These are phyloP conservation scores for Apamea sordens DNA, from an alignment of 2,888 invertebrate genomes.

Conservation along the genomic window DNA sequence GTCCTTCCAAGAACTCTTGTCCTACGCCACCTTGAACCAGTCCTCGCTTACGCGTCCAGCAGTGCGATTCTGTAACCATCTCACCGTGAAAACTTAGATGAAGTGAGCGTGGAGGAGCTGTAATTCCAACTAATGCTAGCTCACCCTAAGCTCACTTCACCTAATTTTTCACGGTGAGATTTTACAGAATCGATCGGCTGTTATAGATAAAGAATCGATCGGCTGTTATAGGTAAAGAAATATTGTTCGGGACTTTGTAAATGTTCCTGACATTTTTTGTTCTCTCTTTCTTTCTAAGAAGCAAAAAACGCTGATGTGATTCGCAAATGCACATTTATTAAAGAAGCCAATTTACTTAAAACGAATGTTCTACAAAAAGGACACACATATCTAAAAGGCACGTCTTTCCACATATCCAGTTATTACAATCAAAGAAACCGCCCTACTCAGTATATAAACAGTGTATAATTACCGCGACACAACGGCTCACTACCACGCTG, in stretches of 20 bases:
- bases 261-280: neutral
- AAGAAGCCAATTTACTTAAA: conserved; percentile 28
- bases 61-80: too few species aligned
- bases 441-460: conserved; percentile 56
- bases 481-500: conserved; percentile 53
- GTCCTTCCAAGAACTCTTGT: too few species aligned
- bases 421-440: conserved; percentile 65
- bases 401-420: conserved; percentile 57
- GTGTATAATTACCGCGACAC: conserved; percentile 62
- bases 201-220: too few species aligned
- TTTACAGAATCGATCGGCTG: too few species aligned
- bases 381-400: conserved; percentile 24
- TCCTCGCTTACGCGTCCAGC: too few species aligned
- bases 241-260: neutral
- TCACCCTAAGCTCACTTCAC: too few species aligned
- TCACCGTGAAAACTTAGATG: too few species aligned
- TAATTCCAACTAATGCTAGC: too few species aligned
- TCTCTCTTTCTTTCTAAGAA: neutral
- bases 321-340: conserved; percentile 28
- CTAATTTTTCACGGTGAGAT: too few species aligned
- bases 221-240: neutral
- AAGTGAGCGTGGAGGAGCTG: too few species aligned
- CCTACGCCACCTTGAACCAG: too few species aligned
- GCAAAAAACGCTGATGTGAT: conserved; percentile 8
- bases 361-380: conserved; percentile 25